Percentiles rank a stretch among this genome's conserved stretches.
These are phyloP conservation scores for Tenthredo mesomela DNA, from an alignment of 2,888 invertebrate genomes.

Conservation along the genomic window DNA sequence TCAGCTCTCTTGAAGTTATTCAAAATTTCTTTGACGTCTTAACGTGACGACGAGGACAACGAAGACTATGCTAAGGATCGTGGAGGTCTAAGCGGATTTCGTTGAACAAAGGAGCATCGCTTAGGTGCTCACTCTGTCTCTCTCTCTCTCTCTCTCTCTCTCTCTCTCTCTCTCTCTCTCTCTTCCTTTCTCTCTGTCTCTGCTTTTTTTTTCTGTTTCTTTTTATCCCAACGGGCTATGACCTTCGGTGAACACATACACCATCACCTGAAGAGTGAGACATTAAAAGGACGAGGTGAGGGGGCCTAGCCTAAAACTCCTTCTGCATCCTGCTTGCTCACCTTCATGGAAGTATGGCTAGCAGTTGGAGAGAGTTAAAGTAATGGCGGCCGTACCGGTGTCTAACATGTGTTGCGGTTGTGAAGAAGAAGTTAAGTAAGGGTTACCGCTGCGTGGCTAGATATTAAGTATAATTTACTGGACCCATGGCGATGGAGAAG, in stretches of 20 bases:
- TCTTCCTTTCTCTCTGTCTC: no score
- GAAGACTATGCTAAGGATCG: conserved; percentile 48
- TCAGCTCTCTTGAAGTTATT: conserved; percentile 58
- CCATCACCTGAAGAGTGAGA: conserved; percentile 60
- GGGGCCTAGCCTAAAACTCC: background rate
- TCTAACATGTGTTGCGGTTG: conserved; percentile 60
- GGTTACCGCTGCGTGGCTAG: conserved; percentile 58
- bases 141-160: background rate
- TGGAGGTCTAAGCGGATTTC: conserved; percentile 63
- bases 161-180: background rate
- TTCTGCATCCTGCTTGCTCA: conserved; percentile 7
- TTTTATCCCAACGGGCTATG: background rate
- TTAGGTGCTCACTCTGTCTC: conserved; percentile 2
- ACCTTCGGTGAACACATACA: background rate
- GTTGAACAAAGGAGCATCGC: conserved; percentile 62
- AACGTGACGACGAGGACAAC: background rate
- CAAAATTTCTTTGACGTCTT: conserved; percentile 59
- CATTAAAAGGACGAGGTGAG: conserved; percentile 59
- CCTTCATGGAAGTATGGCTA: conserved; percentile 14
- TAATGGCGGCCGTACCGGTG: conserved; percentile 39
- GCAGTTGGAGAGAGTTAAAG: conserved; percentile 11
- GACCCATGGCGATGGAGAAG: background rate
- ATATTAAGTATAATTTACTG: conserved; percentile 70
- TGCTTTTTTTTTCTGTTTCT: background rate
- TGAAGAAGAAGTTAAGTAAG: conserved; percentile 61